These are phyloP conservation scores for Paguma larvata DNA, from an alignment of 2,797 vertebrate species.

Conservation along the genomic window DNA sequence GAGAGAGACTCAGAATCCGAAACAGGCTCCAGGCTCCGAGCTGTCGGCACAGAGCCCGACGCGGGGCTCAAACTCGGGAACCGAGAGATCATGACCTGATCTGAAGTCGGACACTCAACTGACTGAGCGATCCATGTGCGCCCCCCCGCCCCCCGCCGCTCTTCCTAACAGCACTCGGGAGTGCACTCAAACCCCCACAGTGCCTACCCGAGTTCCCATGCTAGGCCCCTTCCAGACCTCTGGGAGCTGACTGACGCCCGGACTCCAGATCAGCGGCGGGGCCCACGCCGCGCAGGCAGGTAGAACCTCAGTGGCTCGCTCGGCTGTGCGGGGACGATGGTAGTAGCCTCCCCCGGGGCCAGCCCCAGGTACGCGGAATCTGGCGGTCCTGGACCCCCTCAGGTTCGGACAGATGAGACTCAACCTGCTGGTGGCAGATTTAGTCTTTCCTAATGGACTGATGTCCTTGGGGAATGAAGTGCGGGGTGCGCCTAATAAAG, in stretches of 20 bases:
- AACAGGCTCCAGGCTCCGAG: too few species aligned
- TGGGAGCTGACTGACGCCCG: background rate
- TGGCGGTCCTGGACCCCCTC: background rate
- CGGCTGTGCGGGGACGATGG: background rate
- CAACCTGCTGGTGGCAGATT: conserved; percentile 3
- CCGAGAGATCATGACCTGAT: too few species aligned
- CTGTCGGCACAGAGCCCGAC: too few species aligned
- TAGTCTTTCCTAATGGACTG: conserved; percentile 55
- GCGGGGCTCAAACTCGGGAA: too few species aligned
- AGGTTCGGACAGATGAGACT: background rate
- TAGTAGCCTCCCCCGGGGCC: background rate
- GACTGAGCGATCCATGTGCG: too few species aligned
- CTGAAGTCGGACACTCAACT: too few species aligned
- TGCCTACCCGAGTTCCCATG: background rate
- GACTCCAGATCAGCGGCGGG: background rate
- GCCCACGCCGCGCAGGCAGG: too few species aligned
- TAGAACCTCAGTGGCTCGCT: background rate
- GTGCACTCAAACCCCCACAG: background rate
- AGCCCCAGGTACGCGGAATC: background rate
- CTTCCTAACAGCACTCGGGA: background rate
- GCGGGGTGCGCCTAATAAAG: conserved; percentile 44
- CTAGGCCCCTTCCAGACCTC: background rate
- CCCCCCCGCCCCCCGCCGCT: too few species aligned
- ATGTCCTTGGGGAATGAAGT: conserved; percentile 53
- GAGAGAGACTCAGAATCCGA: too few species aligned